Conservation (phyloP, 2,888 invertebrate species). For the Stomorhina lunata region DNA sequence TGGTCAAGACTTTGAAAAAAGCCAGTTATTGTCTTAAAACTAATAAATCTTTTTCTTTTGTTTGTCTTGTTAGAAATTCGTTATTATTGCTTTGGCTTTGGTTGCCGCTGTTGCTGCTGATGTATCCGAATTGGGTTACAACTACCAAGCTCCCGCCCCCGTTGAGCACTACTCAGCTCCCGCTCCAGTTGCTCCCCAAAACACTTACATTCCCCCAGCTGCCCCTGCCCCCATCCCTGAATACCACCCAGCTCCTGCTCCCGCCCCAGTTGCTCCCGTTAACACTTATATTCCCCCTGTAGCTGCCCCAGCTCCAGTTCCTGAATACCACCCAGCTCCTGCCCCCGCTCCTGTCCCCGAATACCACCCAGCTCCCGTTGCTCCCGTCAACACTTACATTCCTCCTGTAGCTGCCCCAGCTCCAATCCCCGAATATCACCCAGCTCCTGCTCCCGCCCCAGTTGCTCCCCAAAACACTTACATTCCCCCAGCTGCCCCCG, state of each 20-base stretch:
- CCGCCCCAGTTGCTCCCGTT: neutral
- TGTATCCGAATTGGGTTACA: slow-evolving; percentile 38
- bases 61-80: slow-evolving; percentile 17
- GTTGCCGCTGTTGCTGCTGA: slow-evolving; percentile 37
- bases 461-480: slow-evolving; percentile 15
- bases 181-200: neutral
- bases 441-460: neutral
- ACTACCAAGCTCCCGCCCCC: slow-evolving; percentile 4
- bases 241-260: neutral
- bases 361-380: slow-evolving; percentile 4
- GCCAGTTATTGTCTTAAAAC: neutral
- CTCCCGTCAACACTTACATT: no score
- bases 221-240: neutral
- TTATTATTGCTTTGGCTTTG: slow-evolving; percentile 31
- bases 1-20: neutral
- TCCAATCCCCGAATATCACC: no score
- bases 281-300: neutral
- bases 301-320: slow-evolving; percentile 3
- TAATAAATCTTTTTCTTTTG: no score
- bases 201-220: slow-evolving; percentile 4
- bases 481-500: no score
- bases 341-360: neutral
- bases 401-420: no score
- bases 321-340: neutral
- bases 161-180: neutral